Conservation (phyloP, 2,113 vertebrate species). For the Prunella fulvescens region DNA sequence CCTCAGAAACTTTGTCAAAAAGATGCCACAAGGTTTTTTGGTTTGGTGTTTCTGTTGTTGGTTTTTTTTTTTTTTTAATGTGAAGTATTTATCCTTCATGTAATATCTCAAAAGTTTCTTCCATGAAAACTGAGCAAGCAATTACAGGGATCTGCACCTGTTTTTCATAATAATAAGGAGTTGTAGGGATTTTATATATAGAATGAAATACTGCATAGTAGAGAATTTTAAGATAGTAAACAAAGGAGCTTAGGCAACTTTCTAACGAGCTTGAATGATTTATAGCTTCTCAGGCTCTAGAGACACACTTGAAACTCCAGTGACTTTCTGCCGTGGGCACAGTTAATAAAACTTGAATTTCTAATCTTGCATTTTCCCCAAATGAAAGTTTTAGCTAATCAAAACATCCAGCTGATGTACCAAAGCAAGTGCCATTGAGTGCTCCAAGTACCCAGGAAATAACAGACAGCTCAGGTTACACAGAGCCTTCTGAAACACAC, state of each 20-base stretch:
- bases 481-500: background rate
- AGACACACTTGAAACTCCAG: background rate
- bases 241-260: slow-evolving; percentile 17
- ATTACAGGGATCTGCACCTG: background rate
- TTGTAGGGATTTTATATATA: background rate
- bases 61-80: background rate
- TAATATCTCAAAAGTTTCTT: background rate
- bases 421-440: background rate
- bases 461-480: background rate
- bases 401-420: background rate
- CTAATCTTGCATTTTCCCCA: background rate
- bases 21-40: background rate
- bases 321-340: slow-evolving; percentile 30
- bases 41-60: background rate
- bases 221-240: slow-evolving; percentile 25
- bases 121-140: background rate
- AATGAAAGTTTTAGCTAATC: slow-evolving; percentile 15
- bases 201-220: background rate
- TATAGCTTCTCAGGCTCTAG: background rate
- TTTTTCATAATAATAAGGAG: background rate
- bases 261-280: slow-evolving; percentile 23
- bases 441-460: background rate
- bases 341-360: slow-evolving; percentile 51
- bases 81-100: background rate
- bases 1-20: background rate